Conservation (phyloP, 2,888 invertebrate genomes). For the Maniola hyperantus region DNA sequence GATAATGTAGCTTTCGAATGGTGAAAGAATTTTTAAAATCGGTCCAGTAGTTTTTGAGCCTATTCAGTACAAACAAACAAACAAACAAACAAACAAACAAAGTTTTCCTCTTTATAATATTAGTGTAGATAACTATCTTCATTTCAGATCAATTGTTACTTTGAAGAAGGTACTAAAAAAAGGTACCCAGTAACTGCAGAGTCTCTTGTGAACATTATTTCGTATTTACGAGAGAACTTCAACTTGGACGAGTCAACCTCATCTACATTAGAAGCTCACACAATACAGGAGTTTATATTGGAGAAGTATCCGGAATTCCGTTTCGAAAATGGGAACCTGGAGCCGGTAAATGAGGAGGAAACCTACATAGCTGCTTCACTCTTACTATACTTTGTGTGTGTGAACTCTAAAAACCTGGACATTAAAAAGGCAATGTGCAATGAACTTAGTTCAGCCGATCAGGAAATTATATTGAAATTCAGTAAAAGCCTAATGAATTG, state of each 20-base stretch:
- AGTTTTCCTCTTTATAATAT: too few species aligned
- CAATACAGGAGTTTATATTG: conserved; percentile 64
- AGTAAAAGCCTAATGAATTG: conserved; percentile 78
- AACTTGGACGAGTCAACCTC: conserved; percentile 72
- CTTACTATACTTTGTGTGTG: conserved; percentile 77
- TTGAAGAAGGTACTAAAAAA: conserved; percentile 52
- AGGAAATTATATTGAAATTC: conserved; percentile 79
- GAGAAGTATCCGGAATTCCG: conserved; percentile 79
- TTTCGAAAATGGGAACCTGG: conserved; percentile 63
- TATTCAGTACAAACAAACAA: too few species aligned
- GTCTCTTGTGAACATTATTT: conserved; percentile 63
- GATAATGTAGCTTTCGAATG: too few species aligned
- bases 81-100: too few species aligned
- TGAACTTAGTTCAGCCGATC: conserved; percentile 74
- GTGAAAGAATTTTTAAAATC: too few species aligned
- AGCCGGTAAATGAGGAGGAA: conserved; percentile 59
- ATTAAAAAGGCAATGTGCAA: conserved; percentile 82
- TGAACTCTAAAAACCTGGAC: conserved; percentile 77
- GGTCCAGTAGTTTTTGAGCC: too few species aligned
- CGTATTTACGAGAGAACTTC: conserved; percentile 66
- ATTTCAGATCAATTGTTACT: conserved; percentile 76
- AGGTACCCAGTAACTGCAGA: conserved; percentile 54
- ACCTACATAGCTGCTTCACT: conserved; percentile 74
- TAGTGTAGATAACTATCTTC: background rate
- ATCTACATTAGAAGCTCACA: conserved; percentile 63